Evolutionary conservation across 2,888 invertebrate genomes (phyloP).

Genomic region (Metalampra italica): DNA sequence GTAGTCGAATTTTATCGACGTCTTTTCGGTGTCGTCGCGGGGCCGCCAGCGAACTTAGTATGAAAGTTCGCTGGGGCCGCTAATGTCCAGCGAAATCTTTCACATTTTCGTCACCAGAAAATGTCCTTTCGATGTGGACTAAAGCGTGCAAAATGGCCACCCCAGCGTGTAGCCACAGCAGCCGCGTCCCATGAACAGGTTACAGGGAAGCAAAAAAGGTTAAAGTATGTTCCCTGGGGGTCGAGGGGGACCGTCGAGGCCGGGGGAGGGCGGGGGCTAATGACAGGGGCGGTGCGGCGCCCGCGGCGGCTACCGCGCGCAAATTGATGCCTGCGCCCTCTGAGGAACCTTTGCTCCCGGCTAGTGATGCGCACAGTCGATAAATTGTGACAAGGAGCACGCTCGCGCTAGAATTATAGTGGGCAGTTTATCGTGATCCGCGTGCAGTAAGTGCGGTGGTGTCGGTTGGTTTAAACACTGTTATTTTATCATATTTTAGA

Average conservation of each 20-base stretch:
- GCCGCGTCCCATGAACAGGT: slow-evolving; percentile 70
- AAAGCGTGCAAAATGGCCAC: not conserved
- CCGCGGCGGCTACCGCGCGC: slow-evolving; percentile 75
- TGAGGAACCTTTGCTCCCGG: slow-evolving; percentile 71
- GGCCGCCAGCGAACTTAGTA: too few relatives aligned
- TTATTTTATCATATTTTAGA: slow-evolving; percentile 10
- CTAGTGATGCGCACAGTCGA: slow-evolving; percentile 69
- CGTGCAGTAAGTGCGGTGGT: slow-evolving; percentile 17
- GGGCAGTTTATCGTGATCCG: slow-evolving; percentile 31
- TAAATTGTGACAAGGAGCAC: slow-evolving; percentile 62
- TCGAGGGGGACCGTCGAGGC: slow-evolving; percentile 18
- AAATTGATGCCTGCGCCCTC: slow-evolving; percentile 65
- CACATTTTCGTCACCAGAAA: too few relatives aligned
- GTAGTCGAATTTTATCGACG: too few relatives aligned
- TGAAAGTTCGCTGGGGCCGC: too few relatives aligned
- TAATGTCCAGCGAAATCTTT: too few relatives aligned
- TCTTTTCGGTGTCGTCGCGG: too few relatives aligned
- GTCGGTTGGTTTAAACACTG: slow-evolving; percentile 3
- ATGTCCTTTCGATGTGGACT: too few relatives aligned
- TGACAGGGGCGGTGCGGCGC: slow-evolving; percentile 76
- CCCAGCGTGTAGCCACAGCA: slow-evolving; percentile 48
- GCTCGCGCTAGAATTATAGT: slow-evolving; percentile 38
- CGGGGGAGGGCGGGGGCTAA: slow-evolving; percentile 45
- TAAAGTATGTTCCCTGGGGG: slow-evolving; percentile 64
- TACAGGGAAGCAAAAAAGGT: slow-evolving; percentile 76